Base-by-base conservation (phyloP, 2,888 invertebrate genomes). In the Papilio protenor region DNA sequence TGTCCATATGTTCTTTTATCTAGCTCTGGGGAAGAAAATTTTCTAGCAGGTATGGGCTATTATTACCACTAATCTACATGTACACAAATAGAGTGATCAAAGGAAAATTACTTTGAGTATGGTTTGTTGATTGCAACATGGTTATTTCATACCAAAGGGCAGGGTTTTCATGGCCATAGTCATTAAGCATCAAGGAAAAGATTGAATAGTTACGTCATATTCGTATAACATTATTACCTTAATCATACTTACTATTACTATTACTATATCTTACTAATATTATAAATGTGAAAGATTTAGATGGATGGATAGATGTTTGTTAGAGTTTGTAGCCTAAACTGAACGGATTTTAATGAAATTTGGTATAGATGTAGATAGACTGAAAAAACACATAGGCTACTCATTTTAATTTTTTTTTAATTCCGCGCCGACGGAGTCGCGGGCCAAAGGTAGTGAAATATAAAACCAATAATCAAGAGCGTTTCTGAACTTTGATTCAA, bases 1-100 rank as follows among this genome's bases (percentile, higher is more conserved):
- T 45, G 21, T 69, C 45, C 66, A 69, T n/a, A n/a, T 69, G 45
- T 69, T 69, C 66, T 45, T 6, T 59, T 59, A 23, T 27, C 4
- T 61, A 23, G 61, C 61, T 27, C 4, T 27, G 14, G 6, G 27
- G 27, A 61, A 61, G 61, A 61, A 27, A 16, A 61, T 16, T 61
- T 6, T 61, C 61, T 27, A 61, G 2, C n/a, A 27, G 27, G 27
- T 6, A 11, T 61, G 10, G 23, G 12, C 12, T 59, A 16, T 16
- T 27, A 16, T 21, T 14, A 55, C 52, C 5, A 55, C 10, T 23
- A 59, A 3, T 21, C 21, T 59, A 59, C 18, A n/a, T 55, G 40
- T 52, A 1, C 6, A 55, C 55, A n/a, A 2, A 18, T n/a, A 55
- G 8, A 55, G n/a, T n/a, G 8, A n/a, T 55, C 55, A 55, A 55